Evolutionary conservation across 1,140 invertebrate genomes (phyloP), one percentile per base, ranked within the genome.

Genomic region (Daktulosphaira vitifoliae): DNA sequence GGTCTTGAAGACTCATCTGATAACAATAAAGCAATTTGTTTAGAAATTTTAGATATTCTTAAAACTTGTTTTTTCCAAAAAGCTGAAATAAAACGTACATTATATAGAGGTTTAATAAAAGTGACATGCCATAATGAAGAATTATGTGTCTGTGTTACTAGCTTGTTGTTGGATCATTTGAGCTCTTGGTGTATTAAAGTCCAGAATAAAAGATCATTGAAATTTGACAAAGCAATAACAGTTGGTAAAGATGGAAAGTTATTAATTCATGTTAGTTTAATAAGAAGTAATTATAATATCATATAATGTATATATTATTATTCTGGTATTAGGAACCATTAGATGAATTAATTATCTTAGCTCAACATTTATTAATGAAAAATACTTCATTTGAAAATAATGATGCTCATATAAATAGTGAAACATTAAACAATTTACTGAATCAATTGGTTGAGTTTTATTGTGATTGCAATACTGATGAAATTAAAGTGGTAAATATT

Each of bases 1-100:
- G 11, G 11, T 33, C 7, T 39, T 48, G 56, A 62, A 13, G 18
- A 62, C 46, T 48, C 16, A 20, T 48, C 54, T 20, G 56, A 62
- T 18, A 62, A 59, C 15, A 54, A 56, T 33, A 62, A 29, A 48
- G 15, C 56, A 48, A 62, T 62, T 48, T 62, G 56, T 33, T 48
- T 62, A 8, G 56, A 62, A 62, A 62, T 62, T 48, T 62, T 62
- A 23, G 56, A 62, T 3, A 20, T 46, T 15, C 56, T 62, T 33
- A 62, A 62, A 33, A 62, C 25, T 4, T 62, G 56, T 48, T 62
- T 62, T 62, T 62, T 48, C 42, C 56, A 62, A 62, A 62, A 62
- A 62, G 38, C 56, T 0, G 42, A 62, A 48, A 62, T 62, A 7
- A 62, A 62, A 46, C 42, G 25, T 20, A 48, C 56, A 48, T 9